Evolutionary conservation across 2,797 vertebrate genomes (phyloP), one percentile per base, ranked within the genome.

Genomic region (Notoglanidium macrostoma): DNA sequence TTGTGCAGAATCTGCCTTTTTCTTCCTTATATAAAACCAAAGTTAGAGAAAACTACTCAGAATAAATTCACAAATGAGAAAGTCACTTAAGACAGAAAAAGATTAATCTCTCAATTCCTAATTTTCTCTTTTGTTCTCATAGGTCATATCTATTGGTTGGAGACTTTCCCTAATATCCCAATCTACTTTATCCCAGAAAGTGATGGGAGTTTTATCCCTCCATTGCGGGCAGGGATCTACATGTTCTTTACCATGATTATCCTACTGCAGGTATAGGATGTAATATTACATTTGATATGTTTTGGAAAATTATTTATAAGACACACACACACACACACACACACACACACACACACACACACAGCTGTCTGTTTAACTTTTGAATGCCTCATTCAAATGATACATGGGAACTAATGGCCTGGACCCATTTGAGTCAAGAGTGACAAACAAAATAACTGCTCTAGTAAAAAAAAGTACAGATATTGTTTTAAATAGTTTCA

Each of bases 241-340:
- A 97, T 96, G 95, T 99, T 99, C 92, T 96, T 99, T 92, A 98
- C 97, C 15, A 98, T 98, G 98, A 97, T 99, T 94, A 98, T 99
- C 92, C 94, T 99, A 70, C 93, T 99, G 79, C 98, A 99, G 97
- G 98, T 99, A 94, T 67, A 87, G 11, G 17, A 67, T 65, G 23
- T 14, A 49, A 82, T 49, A 82, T 11, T 65, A 44, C 26, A 82
- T 65, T 61, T 59, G 29, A 78, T 55, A 40, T 79, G 21, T 59
- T 26, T 35, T 80, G 15, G 55, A 59, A 59, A 11, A 40, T 44
- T 17, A 49, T 5, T 82, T 49, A 63, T 21, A 46, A 65, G 3
- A 17, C 35, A 63, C 40, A 81, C 76, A 59, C 55, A 80, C 40
- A 40, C 26, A 46, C 40, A 82, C 54, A 61, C 57, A 61, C 57